These are phyloP conservation scores for Dolichoris vasculosae DNA, from an alignment of 1,140 invertebrate species.

Conservation along the genomic window DNA sequence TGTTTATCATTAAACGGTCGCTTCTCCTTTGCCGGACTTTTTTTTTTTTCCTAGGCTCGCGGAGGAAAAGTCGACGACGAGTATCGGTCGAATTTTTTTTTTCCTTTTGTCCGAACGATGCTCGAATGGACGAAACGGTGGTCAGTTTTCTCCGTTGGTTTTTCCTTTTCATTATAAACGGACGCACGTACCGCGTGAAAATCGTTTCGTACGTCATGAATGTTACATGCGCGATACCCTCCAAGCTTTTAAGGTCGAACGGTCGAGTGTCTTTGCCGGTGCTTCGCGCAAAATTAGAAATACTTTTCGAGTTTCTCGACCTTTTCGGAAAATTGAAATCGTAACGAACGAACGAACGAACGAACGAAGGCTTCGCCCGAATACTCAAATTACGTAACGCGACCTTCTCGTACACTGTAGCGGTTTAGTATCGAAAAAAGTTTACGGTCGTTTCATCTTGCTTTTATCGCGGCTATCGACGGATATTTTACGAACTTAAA, in stretches of 20 bases:
- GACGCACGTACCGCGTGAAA: not conserved
- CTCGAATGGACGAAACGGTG: not conserved
- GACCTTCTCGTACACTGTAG: too few relatives aligned
- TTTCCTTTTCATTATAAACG: not conserved
- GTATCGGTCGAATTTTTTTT: not conserved
- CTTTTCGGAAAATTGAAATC: not conserved
- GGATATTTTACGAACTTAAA: too few relatives aligned
- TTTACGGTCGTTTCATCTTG: too few relatives aligned
- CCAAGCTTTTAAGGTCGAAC: not conserved
- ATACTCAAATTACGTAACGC: not conserved
- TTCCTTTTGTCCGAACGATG: not conserved
- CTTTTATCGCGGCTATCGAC: too few relatives aligned
- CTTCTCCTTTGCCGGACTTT: not conserved
- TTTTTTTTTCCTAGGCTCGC: not conserved
- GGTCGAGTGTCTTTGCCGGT: not conserved
- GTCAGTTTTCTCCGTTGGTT: not conserved
- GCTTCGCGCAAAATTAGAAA: not conserved
- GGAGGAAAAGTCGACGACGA: not conserved
- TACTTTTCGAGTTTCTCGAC: not conserved
- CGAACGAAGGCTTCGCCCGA: not conserved
- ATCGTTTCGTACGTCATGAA: not conserved
- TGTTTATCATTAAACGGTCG: conserved; percentile 29
- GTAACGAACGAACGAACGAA: not conserved
- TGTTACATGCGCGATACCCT: not conserved
- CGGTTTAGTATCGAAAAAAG: too few relatives aligned